phyloP scores from a whole-genome alignment of 1,140 invertebrate genomes.

The Cephus cinctus region DNA sequence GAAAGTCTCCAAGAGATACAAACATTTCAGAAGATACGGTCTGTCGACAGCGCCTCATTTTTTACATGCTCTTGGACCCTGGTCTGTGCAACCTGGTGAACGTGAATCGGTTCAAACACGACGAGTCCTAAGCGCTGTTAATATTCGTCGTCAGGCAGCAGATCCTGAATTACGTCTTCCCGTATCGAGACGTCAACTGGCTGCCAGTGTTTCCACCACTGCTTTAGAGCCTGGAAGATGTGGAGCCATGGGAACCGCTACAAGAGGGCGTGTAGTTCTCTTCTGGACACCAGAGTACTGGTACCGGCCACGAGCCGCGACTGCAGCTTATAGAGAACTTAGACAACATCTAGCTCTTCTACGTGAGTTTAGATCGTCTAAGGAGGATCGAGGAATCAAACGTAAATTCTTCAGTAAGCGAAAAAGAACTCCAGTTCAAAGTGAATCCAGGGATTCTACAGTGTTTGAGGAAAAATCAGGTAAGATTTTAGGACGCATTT shows the following conservation, averaged over 20 bases:
- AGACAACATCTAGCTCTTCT: constrained; percentile 43
- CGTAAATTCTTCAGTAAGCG: constrained; percentile 26
- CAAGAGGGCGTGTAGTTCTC: constrained; percentile 38
- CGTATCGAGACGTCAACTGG: constrained; percentile 49
- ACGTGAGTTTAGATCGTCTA: constrained; percentile 23
- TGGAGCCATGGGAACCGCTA: constrained; percentile 16
- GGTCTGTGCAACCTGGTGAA: constrained; percentile 51
- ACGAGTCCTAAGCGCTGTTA: constrained; percentile 46
- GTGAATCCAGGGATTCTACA: constrained; percentile 2
- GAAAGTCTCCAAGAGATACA: constrained; percentile 16
- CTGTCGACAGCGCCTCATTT: constrained; percentile 51
- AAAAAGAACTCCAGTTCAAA: constrained; percentile 9
- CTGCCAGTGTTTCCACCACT: constrained; percentile 48
- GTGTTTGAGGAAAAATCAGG: constrained; percentile 22
- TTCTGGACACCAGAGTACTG: constrained; percentile 63
- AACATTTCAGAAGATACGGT: constrained; percentile 49
- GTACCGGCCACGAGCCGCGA: constrained; percentile 54
- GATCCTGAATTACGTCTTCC: constrained; percentile 46
- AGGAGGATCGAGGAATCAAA: constrained; percentile 18
- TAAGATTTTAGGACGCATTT: constrained; percentile 32
- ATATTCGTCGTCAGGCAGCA: constrained; percentile 34
- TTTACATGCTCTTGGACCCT: constrained; percentile 54
- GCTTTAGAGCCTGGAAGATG: constrained; percentile 29
- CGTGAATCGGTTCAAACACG: constrained; percentile 46
- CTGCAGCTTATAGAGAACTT: constrained; percentile 49